These are phyloP conservation scores for Eurystomus gularis DNA, from an alignment of 2,113 vertebrate species.

Conservation along the genomic window DNA sequence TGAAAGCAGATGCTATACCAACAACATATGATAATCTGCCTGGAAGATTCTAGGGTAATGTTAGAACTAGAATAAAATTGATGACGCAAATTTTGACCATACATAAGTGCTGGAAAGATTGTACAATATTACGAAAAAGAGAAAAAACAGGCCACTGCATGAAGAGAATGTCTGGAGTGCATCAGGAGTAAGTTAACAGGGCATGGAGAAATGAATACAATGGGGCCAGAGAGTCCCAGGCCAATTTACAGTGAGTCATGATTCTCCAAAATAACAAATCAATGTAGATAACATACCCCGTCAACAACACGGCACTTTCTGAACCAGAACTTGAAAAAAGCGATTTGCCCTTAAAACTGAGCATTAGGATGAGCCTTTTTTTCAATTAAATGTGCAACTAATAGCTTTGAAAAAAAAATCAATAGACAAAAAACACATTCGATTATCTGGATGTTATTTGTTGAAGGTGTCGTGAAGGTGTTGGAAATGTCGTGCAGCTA, in stretches of 20 bases:
- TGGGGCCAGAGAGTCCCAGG: not conserved
- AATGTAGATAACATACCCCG: not conserved
- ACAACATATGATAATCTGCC: not conserved
- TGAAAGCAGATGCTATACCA: not conserved
- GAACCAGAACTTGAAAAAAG: not conserved
- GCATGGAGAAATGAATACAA: not conserved
- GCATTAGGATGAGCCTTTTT: not conserved
- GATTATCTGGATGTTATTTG: not conserved
- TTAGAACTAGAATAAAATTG: slow-evolving; percentile 25
- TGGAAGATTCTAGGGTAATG: not conserved
- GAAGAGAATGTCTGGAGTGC: not conserved
- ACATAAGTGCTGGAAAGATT: not conserved
- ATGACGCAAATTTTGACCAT: not conserved
- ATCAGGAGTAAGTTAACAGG: not conserved
- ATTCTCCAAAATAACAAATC: not conserved
- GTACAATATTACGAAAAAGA: not conserved
- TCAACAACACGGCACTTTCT: not conserved
- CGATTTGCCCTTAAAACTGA: not conserved
- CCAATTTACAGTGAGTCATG: not conserved
- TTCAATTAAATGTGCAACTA: not conserved
- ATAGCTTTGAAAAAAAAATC: not conserved
- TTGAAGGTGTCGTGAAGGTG: not conserved
- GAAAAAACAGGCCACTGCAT: not conserved
- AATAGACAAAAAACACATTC: not conserved
- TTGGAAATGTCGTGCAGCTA: not conserved